Percentiles rank a stretch among this genome's conserved stretches.
Conservation (phyloP, 1,140 invertebrate species). For the Neodiprion lecontei region DNA sequence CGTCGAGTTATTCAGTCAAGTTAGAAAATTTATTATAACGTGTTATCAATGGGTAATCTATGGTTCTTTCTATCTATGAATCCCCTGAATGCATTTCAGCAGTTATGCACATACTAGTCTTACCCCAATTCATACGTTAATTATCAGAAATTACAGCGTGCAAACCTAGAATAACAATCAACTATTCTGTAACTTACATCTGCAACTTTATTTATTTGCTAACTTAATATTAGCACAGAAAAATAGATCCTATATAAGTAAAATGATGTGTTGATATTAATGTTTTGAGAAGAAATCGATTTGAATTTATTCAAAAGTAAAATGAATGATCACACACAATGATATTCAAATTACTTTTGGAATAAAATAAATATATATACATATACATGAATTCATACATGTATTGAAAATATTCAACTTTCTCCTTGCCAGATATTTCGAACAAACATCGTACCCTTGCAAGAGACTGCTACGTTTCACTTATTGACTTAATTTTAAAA, state of each 20-base stretch:
- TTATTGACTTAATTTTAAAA: not conserved
- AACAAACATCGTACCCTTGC: constrained; percentile 2
- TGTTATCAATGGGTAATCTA: not conserved
- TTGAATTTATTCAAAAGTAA: not conserved
- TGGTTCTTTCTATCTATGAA: not conserved
- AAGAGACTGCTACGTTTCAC: not conserved
- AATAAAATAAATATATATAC: no score
- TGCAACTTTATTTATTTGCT: not conserved
- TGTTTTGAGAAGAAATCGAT: not conserved
- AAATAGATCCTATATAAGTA: no score
- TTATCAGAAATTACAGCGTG: not conserved
- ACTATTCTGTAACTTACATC: not conserved
- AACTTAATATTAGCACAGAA: not conserved
- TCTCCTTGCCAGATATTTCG: not conserved
- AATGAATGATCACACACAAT: not conserved
- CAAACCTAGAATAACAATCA: not conserved
- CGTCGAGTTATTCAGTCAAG: no score
- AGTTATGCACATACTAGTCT: not conserved
- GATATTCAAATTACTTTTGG: no score
- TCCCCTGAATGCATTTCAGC: not conserved
- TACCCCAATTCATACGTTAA: not conserved
- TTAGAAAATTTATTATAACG: not conserved
- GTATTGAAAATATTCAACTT: not conserved
- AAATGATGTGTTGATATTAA: not conserved
- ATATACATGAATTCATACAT: no score